Percentiles rank a stretch among this genome's conserved stretches.
These are phyloP conservation scores for Clytia hemisphaerica DNA, from an alignment of 30 jellyfish, hydroid and myxozoan genomes.

Conservation along the genomic window DNA sequence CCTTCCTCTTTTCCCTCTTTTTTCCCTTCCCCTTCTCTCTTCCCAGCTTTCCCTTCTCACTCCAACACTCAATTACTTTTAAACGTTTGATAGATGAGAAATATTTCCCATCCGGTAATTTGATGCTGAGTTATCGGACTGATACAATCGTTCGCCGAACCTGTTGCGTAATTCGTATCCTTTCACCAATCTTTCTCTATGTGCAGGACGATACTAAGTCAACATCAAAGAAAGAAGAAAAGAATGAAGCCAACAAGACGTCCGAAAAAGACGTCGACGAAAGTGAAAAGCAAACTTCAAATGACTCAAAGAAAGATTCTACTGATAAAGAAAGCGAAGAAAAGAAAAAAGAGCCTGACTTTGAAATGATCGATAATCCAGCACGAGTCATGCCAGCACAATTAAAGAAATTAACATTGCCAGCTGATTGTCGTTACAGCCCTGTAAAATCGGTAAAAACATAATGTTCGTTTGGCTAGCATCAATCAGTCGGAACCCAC, in stretches of 20 bases:
- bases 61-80: too few species aligned
- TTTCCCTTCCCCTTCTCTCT: too few species aligned
- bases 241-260: constrained; percentile 52
- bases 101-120: background rate
- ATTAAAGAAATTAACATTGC: constrained; percentile 46
- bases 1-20: too few species aligned
- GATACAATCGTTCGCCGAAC: background rate
- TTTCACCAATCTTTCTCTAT: background rate
- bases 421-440: constrained; percentile 56
- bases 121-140: background rate
- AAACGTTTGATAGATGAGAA: too few species aligned
- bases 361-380: constrained; percentile 85
- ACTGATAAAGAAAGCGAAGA: constrained; percentile 41
- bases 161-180: background rate
- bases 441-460: constrained; percentile 72
- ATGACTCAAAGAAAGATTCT: constrained; percentile 21
- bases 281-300: constrained; percentile 20
- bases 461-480: background rate
- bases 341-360: constrained; percentile 74
- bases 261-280: constrained; percentile 39
- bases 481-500: background rate
- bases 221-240: constrained; percentile 32
- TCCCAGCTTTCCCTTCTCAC: too few species aligned
- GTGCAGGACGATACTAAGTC: constrained; percentile 5
- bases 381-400: constrained; percentile 96